These are phyloP conservation scores for Brienomyrus longianalis DNA, from an alignment of 2,113 vertebrate genomes.

Conservation along the genomic window DNA sequence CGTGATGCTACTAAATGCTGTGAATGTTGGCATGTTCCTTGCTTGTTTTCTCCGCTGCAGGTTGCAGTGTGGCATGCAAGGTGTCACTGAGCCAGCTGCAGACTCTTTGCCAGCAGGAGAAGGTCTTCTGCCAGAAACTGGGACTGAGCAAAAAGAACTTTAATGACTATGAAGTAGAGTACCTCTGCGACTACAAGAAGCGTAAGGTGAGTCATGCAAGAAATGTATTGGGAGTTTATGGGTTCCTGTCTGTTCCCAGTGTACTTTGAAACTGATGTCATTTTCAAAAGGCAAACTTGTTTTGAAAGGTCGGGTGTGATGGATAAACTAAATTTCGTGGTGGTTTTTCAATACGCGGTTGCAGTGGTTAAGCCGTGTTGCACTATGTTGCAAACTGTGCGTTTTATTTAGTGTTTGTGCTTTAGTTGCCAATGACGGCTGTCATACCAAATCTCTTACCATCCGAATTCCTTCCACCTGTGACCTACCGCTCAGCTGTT, in stretches of 20 bases:
- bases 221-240: not conserved
- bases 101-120: conserved; percentile 62
- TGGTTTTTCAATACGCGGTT: too few species aligned
- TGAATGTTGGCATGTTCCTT: not conserved
- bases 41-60: conserved; percentile 40
- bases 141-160: conserved; percentile 65
- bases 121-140: conserved; percentile 59
- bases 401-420: too few species aligned
- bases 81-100: conserved; percentile 64
- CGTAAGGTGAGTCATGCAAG: conserved; percentile 41
- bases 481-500: too few species aligned
- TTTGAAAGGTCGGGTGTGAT: not conserved
- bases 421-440: too few species aligned
- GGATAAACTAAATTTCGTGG: too few species aligned
- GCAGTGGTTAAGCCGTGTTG: too few species aligned
- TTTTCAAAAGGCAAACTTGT: not conserved
- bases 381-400: too few species aligned
- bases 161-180: conserved; percentile 77
- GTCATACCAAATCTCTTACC: too few species aligned
- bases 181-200: conserved; percentile 78
- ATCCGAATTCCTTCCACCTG: too few species aligned
- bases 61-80: conserved; percentile 64
- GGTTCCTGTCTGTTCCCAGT: not conserved
- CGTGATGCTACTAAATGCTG: not conserved
- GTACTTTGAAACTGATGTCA: not conserved